Conservation (phyloP, 2,113 vertebrate species). For the Odobenus rosmarus region DNA sequence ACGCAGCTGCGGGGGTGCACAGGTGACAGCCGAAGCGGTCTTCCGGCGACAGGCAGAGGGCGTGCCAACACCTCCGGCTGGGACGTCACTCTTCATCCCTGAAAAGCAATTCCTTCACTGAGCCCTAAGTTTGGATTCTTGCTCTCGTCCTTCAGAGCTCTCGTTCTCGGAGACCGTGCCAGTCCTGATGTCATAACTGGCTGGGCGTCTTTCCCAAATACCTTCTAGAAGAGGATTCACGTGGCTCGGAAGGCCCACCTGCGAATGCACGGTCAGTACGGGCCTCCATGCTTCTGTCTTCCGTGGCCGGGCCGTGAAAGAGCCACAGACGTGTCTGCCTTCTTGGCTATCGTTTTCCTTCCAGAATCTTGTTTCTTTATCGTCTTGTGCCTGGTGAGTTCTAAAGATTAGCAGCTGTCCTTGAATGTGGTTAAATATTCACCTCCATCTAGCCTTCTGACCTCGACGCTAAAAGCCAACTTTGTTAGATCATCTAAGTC, state of each 20-base stretch:
- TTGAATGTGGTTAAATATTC: constrained; percentile 62
- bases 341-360: no score
- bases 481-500: background rate
- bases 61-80: fast-evolving
- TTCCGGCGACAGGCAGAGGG: no score
- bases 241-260: background rate
- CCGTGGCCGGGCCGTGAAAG: fast-evolving
- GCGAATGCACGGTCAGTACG: fast-evolving
- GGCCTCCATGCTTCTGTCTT: fast-evolving
- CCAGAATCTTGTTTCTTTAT: background rate
- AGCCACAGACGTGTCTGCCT: fast-evolving
- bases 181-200: fast-evolving
- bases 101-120: background rate
- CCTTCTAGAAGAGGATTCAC: background rate
- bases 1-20: fast-evolving
- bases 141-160: background rate
- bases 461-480: background rate
- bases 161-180: background rate
- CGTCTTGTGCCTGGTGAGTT: background rate
- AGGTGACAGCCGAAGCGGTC: fast-evolving
- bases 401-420: background rate
- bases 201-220: background rate
- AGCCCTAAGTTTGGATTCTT: no score
- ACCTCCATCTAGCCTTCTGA: constrained; percentile 43
- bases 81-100: background rate